Base-by-base conservation (phyloP, 1,140 invertebrate species). In the Ectropis grisescens region DNA sequence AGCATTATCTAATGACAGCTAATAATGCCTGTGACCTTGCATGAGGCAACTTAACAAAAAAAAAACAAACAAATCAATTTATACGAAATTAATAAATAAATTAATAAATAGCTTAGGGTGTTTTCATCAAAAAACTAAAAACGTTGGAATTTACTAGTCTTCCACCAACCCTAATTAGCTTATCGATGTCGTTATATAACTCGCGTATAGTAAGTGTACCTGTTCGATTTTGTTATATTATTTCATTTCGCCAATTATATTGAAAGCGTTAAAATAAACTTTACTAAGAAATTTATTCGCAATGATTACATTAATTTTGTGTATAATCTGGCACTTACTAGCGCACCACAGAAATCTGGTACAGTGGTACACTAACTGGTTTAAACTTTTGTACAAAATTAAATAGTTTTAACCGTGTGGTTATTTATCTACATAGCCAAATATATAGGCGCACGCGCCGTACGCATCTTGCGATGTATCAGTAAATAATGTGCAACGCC, bases 311-410 rank as follows among this genome's bases (percentile, higher is more conserved):
- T n/a, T n/a, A n/a, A n/a, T n/a, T n/a, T n/a, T n/a, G n/a, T n/a
- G n/a, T n/a, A n/a, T n/a, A n/a, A n/a, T n/a, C n/a, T n/a, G n/a
- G n/a, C n/a, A n/a, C n/a, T n/a, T n/a, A n/a, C n/a, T n/a, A n/a
- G n/a, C n/a, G n/a, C n/a, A n/a, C n/a, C n/a, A n/a, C n/a, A n/a
- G n/a, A n/a, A n/a, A n/a, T n/a, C n/a, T n/a, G n/a, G n/a, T n/a
- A n/a, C n/a, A n/a, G n/a, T n/a, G n/a, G n/a, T n/a, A n/a, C n/a
- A n/a, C n/a, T n/a, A n/a, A n/a, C n/a, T n/a, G n/a, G n/a, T n/a
- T n/a, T n/a, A n/a, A n/a, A 47, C 38, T 46, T 83, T 83, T 0
- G 68, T 32, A 14, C 37, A 46, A 11, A 67, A 35, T 22, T 47
- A 38, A 2, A 13, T 11, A 1, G 26, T 22, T 3, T 15, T 24